Conservation (phyloP, 2,797 vertebrate species). For the Brachymystax lenok region DNA sequence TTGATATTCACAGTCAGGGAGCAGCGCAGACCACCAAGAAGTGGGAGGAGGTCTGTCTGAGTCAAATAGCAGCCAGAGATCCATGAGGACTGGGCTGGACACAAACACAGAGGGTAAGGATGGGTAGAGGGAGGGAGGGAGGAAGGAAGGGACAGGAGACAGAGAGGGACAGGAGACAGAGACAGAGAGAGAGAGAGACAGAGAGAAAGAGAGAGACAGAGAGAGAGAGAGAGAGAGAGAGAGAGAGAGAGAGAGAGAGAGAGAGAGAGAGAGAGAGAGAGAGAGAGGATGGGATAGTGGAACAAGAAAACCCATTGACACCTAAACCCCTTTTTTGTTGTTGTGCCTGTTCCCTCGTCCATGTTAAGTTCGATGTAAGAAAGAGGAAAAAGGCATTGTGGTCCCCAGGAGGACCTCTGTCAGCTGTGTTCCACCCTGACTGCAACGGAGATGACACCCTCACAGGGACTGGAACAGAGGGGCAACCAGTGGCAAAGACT, state of each 20-base stretch:
- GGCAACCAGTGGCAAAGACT: neutral
- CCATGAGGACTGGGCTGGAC: conserved; percentile 49
- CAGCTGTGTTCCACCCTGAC: neutral
- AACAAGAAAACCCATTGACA: neutral
- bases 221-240: too few species aligned
- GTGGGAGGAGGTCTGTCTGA: conserved; percentile 20
- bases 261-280: neutral
- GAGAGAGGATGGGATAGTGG: too few species aligned
- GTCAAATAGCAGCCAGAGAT: conserved; percentile 27
- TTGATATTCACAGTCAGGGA: conserved; percentile 27
- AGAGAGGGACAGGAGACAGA: too few species aligned
- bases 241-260: too few species aligned
- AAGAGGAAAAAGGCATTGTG: neutral
- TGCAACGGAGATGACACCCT: neutral
- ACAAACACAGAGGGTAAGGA: conserved; percentile 29
- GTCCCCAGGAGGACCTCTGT: neutral
- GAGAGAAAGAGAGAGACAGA: too few species aligned
- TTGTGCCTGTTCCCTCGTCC: neutral
- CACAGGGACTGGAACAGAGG: neutral
- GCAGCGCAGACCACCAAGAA: conserved; percentile 49
- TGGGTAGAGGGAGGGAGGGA: neutral
- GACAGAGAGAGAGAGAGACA: too few species aligned
- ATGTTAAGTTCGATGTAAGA: neutral
- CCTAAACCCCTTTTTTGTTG: neutral
- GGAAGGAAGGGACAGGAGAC: neutral